Conservation (phyloP, 2,888 invertebrate species). For the Didymodactylos carnosus region DNA sequence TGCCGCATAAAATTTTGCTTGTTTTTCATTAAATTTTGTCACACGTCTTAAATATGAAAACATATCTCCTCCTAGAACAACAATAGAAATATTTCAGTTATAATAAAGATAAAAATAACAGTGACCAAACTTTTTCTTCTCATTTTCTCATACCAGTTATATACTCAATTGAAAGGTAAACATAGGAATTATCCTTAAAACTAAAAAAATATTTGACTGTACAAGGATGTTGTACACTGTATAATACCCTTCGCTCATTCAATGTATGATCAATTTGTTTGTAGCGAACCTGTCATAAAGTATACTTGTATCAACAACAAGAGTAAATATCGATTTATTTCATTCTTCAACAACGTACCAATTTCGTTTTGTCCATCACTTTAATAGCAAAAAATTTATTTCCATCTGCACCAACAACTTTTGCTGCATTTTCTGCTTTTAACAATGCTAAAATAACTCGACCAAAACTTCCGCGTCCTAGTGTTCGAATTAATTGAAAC, state of each 20-base stretch:
- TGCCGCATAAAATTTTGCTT: neutral
- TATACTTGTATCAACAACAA: too few species aligned
- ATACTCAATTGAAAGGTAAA: conserved; percentile 4
- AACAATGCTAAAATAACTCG: conserved; percentile 99
- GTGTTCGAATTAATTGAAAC: conserved; percentile 92
- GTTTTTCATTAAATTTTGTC: neutral
- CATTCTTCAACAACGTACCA: too few species aligned
- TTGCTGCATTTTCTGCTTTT: conserved; percentile 39
- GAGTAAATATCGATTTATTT: too few species aligned
- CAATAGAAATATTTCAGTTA: neutral
- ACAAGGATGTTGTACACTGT: neutral
- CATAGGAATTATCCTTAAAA: conserved; percentile 12
- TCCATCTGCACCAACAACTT: conserved; percentile 62
- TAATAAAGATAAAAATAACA: too few species aligned
- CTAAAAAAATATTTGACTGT: neutral
- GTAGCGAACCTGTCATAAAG: too few species aligned
- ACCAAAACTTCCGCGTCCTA: conserved; percentile 96
- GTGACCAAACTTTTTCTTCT: neutral
- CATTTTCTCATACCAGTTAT: neutral
- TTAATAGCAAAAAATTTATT: conserved; percentile 93
- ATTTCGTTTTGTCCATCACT: conserved; percentile 99
- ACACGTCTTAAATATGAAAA: neutral
- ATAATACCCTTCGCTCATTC: neutral
- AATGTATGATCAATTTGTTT: conserved; percentile 2
- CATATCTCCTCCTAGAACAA: neutral